Base-by-base conservation (phyloP, 2,797 vertebrate species). In the Channallabes apus region DNA sequence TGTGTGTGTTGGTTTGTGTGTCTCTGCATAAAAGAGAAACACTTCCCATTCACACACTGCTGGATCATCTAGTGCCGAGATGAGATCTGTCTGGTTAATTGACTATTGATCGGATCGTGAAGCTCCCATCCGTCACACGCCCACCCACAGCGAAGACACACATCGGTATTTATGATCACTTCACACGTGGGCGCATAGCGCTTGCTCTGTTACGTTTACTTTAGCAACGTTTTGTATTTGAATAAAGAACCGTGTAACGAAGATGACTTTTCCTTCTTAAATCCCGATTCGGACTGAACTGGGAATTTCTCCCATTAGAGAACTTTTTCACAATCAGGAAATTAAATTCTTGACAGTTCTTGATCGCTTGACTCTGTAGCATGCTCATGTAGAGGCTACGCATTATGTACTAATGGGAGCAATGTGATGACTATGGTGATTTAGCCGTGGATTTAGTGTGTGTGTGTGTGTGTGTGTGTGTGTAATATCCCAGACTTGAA, bases 31-130 rank as follows among this genome's bases (percentile, higher is more conserved):
- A n/a, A 46, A 67, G 54, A 81, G 14, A 17, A 67, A 77, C 54
- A 58, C 75, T 22, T 77, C 27, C 75, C 54, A 59, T 77, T 35
- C 75, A 77, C 29, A 59, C 54, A 24, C 2, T 6, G 29, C 75
- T 14, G 29, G 75, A 77, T 59, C 35, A 77, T 77, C 56, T 22
- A 38, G n/a, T 61, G 76, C 67, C 0, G n/a, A 84, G 89, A 81
- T 79, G 79, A 82, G 82, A 84, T 86, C 84, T 77, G 67, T 84
- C 72, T 62, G 32, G 82, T 87, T 89, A 89, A 89, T 89, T 88
- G 77, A 68, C 32, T 89, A 88, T 79, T 11, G 77, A 79, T 79
- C 22, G 12, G 22, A 79, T 1, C 59, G 41, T 17, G n/a, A n/a
- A 64, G 77, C 59, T 79, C 35, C 35, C 32, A 79, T 79, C 59